Evolutionary conservation across 2,113 vertebrate species (phyloP), one percentile per base, ranked within the genome.

Genomic region (Neogobius melanostomus): DNA sequence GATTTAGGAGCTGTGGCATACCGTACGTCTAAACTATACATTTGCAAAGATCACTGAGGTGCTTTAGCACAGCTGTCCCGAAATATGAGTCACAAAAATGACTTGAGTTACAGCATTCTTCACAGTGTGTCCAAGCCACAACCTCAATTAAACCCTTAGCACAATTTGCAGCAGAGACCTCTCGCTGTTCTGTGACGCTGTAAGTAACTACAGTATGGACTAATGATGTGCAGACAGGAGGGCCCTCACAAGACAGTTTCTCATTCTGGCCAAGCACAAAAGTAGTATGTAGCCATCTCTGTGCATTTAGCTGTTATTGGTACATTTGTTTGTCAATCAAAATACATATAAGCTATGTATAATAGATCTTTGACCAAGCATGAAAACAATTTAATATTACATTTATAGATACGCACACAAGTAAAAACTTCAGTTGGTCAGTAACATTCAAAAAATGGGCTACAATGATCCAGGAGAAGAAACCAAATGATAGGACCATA

Each of bases 101-200:
- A 59, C 51, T 83, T 17, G 0, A 5, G 65, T 81, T 72, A 66
- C 71, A 14, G 49, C 56, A 72, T 46, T 48, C 50, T 21, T 75
- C 62, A 72, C 64, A 62, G 15, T 46, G 50, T 66, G 68, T 64
- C 62, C 65, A 45, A 11, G 6, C 10, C 1, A 6, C 51, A 53
- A 66, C 46, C 56, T 66, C 69, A 5, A 69, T 8, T 48, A 64
- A 63, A 47, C 11, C 9, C 16, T 5, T 21, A 11, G 45, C 44
- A 47, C 61, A 64, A 9, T 64, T 48, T 48, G 42, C 14, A 44
- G 6, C 8, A 44, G 42, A 16, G 15, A 61, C 36, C 42, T 61
- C 59, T 44, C 6, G 42, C 42, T 60, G 42, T 43, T 61, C 54
- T 57, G 12, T 61, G 59, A 61, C 12, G 8, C 12, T n/a, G 14